Conservation (phyloP, 2,113 vertebrate genomes). For the Nestor notabilis region DNA sequence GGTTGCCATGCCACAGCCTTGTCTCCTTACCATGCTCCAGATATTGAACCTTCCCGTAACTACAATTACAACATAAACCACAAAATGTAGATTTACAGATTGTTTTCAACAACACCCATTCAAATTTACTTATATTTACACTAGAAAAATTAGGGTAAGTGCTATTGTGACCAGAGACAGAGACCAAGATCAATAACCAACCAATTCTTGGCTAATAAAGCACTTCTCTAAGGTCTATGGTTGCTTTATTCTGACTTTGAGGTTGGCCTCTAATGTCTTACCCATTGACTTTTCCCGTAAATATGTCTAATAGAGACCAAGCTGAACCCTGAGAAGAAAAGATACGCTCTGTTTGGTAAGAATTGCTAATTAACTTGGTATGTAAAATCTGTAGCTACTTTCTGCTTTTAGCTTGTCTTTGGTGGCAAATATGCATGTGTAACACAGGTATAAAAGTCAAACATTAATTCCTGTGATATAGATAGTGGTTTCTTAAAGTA, state of each 20-base stretch:
- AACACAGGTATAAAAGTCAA: constrained; percentile 10
- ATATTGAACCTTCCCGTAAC: constrained; percentile 99
- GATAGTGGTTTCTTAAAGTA: not conserved
- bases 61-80: constrained; percentile 95
- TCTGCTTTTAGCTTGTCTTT: not conserved
- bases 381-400: constrained; percentile 79
- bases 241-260: constrained; percentile 94
- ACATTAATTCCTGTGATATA: constrained; percentile 3
- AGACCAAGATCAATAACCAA: constrained; percentile 98
- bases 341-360: constrained; percentile 85
- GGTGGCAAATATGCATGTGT: not conserved
- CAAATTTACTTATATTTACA: constrained; percentile 99
- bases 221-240: constrained; percentile 93
- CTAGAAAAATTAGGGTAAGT: constrained; percentile 99
- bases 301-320: constrained; percentile 85
- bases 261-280: constrained; percentile 97
- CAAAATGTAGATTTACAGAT: constrained; percentile 94
- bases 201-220: constrained; percentile 98
- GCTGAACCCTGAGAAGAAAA: constrained; percentile 79
- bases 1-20: constrained; percentile 90
- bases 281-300: constrained; percentile 96
- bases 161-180: constrained; percentile 96
- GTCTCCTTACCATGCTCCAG: constrained; percentile 90
- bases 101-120: constrained; percentile 96
- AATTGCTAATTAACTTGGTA: constrained; percentile 87